These are phyloP conservation scores for Lasioglossum oenotherae DNA, from an alignment of 2,888 invertebrate genomes.

Conservation along the genomic window DNA sequence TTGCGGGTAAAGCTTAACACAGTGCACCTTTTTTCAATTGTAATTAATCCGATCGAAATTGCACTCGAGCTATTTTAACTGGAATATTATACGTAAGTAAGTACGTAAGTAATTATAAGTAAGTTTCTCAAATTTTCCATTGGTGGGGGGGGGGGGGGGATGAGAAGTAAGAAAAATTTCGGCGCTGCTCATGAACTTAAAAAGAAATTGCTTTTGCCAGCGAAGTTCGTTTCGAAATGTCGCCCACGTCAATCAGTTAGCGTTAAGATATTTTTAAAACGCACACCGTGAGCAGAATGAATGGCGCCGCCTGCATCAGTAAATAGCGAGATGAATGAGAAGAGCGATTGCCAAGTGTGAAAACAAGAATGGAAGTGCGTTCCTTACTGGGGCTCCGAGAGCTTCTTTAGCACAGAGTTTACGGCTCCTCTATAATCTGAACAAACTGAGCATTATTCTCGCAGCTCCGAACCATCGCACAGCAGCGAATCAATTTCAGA, in stretches of 20 bases:
- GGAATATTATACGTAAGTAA: too few species aligned
- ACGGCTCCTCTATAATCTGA: slow-evolving; percentile 11
- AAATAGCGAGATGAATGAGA: slow-evolving; percentile 52
- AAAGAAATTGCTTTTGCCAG: background rate
- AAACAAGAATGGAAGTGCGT: slow-evolving; percentile 49
- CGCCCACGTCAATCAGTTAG: slow-evolving; percentile 28
- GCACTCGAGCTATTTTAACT: too few species aligned
- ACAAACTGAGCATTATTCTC: slow-evolving; percentile 22
- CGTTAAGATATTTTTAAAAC: slow-evolving; percentile 39
- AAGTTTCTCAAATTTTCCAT: background rate
- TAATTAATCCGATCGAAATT: too few species aligned
- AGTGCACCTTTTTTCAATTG: too few species aligned
- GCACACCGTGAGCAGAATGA: slow-evolving; percentile 22
- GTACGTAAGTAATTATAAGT: too few species aligned
- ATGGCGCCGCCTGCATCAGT: slow-evolving; percentile 48
- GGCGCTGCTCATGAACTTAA: background rate
- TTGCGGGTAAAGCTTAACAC: background rate
- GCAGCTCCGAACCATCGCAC: background rate
- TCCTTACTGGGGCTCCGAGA: slow-evolving; percentile 3
- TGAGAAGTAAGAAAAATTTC: background rate
- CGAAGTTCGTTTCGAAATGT: background rate
- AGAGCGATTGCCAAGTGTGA: slow-evolving; percentile 44
- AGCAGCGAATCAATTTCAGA: background rate
- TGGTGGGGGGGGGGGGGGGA: too few species aligned
- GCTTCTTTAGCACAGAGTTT: slow-evolving; percentile 26